Conservation (phyloP, 2,113 vertebrate species). For the Lycaon pictus region DNA sequence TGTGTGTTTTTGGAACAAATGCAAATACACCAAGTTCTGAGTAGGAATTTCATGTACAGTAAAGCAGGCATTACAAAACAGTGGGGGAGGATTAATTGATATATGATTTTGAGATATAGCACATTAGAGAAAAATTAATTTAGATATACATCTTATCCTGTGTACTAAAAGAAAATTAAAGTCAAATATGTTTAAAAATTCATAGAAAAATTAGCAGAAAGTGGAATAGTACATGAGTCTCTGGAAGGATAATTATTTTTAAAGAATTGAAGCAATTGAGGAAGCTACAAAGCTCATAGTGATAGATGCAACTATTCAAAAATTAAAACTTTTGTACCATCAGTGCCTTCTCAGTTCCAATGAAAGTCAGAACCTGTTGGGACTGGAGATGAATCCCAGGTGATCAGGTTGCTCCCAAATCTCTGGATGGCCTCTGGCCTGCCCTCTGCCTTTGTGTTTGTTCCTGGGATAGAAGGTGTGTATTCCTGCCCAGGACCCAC, state of each 20-base stretch:
- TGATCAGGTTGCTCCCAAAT: not conserved
- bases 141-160: conserved; percentile 16
- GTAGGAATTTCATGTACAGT: not conserved
- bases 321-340: not conserved
- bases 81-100: not conserved
- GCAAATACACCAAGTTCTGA: not conserved
- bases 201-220: conserved; percentile 34
- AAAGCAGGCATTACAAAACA: not conserved
- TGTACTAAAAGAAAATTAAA: conserved; percentile 42
- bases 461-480: no score
- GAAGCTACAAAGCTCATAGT: not conserved
- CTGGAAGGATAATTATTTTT: not conserved
- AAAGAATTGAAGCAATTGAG: not conserved
- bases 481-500: not conserved
- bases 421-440: not conserved
- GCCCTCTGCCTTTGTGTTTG: not conserved
- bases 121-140: conserved; percentile 52
- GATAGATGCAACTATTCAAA: not conserved
- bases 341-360: not conserved
- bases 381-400: not conserved
- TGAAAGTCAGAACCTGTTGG: not conserved
- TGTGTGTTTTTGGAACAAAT: not conserved
- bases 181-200: conserved; percentile 43
- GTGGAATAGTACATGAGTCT: not conserved
- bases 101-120: not conserved